These are phyloP conservation scores for Cinclus cinclus DNA, from an alignment of 2,113 vertebrate species.

Conservation along the genomic window DNA sequence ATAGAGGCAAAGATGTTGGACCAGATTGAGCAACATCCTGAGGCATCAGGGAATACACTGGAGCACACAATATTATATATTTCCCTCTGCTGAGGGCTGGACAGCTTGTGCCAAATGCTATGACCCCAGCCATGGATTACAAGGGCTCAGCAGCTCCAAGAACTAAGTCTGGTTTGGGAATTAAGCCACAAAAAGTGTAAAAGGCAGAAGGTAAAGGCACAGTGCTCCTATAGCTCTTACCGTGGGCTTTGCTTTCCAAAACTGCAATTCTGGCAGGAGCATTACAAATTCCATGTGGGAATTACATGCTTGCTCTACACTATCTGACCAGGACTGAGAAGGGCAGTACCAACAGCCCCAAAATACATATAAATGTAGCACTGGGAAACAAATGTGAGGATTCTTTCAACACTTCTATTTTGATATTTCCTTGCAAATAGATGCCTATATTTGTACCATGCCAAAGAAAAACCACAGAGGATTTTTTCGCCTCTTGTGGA, in stretches of 20 bases:
- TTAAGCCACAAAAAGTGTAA: not conserved
- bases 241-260: not conserved
- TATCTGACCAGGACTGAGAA: not conserved
- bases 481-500: not conserved
- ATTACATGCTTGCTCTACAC: not conserved
- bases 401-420: conserved; percentile 34
- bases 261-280: not conserved
- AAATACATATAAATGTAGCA: not conserved
- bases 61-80: fast-evolving
- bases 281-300: not conserved
- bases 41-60: not conserved
- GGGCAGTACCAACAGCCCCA: not conserved
- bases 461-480: conserved; percentile 59
- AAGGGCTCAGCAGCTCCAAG: not conserved
- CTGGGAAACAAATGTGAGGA: not conserved
- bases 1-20: not conserved
- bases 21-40: not conserved
- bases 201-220: not conserved
- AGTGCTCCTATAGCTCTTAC: not conserved
- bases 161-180: not conserved
- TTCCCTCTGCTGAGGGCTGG: not conserved
- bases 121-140: fast-evolving
- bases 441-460: conserved; percentile 18
- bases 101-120: not conserved
- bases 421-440: conserved; percentile 38